Evolutionary conservation across 2,113 vertebrate species (phyloP).

Genomic region (Nannobrachium achirus): DNA sequence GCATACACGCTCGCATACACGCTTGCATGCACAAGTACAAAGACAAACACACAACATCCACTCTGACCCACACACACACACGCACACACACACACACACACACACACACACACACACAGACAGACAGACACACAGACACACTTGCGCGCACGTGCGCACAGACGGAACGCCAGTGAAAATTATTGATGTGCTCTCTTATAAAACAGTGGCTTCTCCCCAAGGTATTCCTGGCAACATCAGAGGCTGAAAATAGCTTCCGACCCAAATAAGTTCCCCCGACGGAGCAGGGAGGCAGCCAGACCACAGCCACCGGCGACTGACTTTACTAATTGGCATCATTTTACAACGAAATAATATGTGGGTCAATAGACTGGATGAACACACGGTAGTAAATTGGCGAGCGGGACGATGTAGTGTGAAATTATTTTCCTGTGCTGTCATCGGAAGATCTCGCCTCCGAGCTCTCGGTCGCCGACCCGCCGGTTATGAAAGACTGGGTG

Average conservation of each 20-base stretch:
- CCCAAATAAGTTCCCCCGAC: slow-evolving; percentile 79
- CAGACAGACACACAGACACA: slow-evolving; percentile 32
- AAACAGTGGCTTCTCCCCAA: slow-evolving; percentile 78
- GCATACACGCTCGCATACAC: too few relatives aligned
- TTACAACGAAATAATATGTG: slow-evolving; percentile 74
- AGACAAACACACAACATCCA: slow-evolving; percentile 47
- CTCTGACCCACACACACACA: slow-evolving; percentile 22
- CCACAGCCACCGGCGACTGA: slow-evolving; percentile 71
- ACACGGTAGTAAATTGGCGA: too few relatives aligned
- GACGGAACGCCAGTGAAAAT: slow-evolving; percentile 60
- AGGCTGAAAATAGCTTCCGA: slow-evolving; percentile 79
- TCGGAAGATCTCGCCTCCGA: too few relatives aligned
- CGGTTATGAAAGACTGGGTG: too few relatives aligned
- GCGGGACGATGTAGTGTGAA: too few relatives aligned
- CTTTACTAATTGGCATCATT: slow-evolving; percentile 74
- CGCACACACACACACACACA: slow-evolving; percentile 21
- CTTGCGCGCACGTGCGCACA: slow-evolving; percentile 19
- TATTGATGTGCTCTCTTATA: slow-evolving; percentile 81
- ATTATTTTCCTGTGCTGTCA: too few relatives aligned
- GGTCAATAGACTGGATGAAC: slow-evolving; percentile 65
- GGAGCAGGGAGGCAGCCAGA: slow-evolving; percentile 67
- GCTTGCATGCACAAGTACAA: slow-evolving; percentile 21
- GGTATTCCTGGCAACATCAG: slow-evolving; percentile 81
- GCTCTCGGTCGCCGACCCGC: too few relatives aligned
- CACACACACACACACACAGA: slow-evolving; percentile 34